Evolutionary conservation across 2,113 vertebrate species (phyloP), one percentile per base, ranked within the genome.

Genomic region (Rhodinocichla rosea): DNA sequence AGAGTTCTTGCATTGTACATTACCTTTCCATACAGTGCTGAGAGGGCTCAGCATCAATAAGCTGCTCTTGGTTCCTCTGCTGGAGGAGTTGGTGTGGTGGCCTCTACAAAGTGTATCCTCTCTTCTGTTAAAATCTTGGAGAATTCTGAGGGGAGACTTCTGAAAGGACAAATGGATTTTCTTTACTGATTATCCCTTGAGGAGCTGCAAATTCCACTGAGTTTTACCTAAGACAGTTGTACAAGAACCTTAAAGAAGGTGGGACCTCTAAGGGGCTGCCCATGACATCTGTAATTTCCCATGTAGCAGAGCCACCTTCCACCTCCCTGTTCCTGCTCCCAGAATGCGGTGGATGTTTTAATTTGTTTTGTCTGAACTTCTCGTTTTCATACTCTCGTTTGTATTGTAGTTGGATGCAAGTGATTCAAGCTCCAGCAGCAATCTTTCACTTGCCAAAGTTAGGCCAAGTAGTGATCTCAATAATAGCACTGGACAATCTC

Each of bases 381-480:
- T 78, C 91, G 77, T 98, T 93, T 95, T 73, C 50, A 96, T 83
- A 89, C 59, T 96, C 79, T 93, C 19, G 23, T 94, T 97, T 96
- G 40, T 93, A 44, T 78, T 94, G 69, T 82, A 99, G 99, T 96
- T 99, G 98, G 99, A 99, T 90, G 98, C 98, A 94, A 99, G 98
- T 78, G 99, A 99, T 82, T 99, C 99, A 89, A 99, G 99, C 97
- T 99, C 99, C 97, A 99, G 98, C 98, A 99, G 99, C 97, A 99
- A 99, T 95, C 98, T 99, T 87, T 99, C 99, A 71, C 98, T 99
- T 97, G 98, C 98, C 90, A 99, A 99, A 97, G 98, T 98, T 44
- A 98, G 99, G 83, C 99, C 99, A 35, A 99, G 98, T 98, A 99
- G 99, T 70, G 99, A 99, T 97, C 98, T 99, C 86, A 99, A 98